A percentile compares a stretch with the other conserved stretches of the same genome.
Conservation (phyloP, 2,113 vertebrate genomes). For the Anas platyrhynchos region DNA sequence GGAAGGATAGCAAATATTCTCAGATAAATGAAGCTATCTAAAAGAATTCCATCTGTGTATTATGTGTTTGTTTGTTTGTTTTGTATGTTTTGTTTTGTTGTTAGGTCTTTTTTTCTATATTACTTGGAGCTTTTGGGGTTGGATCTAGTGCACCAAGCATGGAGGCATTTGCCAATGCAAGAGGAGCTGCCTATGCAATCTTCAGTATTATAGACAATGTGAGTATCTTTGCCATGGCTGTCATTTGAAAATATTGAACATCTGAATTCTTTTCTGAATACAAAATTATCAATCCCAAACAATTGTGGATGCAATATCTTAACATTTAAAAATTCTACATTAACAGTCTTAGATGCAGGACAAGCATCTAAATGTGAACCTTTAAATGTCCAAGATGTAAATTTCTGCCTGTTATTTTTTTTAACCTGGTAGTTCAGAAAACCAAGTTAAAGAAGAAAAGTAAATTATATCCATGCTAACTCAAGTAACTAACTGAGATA, state of each 20-base stretch:
- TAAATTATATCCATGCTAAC: not conserved
- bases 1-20: not conserved
- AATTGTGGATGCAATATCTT: not conserved
- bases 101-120: slow-evolving; percentile 88
- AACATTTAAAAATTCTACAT: not conserved
- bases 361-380: not conserved
- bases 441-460: not conserved
- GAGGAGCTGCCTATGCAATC: slow-evolving; percentile 86
- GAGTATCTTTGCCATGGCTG: slow-evolving; percentile 51
- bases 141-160: slow-evolving; percentile 88
- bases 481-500: not conserved
- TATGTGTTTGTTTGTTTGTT: not conserved
- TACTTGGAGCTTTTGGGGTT: slow-evolving; percentile 85
- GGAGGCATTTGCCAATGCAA: slow-evolving; percentile 85
- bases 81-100: not conserved
- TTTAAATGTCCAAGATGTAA: not conserved
- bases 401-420: not conserved
- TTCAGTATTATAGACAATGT: slow-evolving; percentile 88
- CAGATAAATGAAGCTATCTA: not conserved
- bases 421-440: not conserved
- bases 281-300: not conserved
- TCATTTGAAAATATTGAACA: not conserved
- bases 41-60: not conserved
- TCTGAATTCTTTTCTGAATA: not conserved
- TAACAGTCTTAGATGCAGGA: not conserved